Evolutionary conservation across 1,140 invertebrate genomes (phyloP), one percentile per base, ranked within the genome.

Genomic region (Drosophila tsacasi): DNA sequence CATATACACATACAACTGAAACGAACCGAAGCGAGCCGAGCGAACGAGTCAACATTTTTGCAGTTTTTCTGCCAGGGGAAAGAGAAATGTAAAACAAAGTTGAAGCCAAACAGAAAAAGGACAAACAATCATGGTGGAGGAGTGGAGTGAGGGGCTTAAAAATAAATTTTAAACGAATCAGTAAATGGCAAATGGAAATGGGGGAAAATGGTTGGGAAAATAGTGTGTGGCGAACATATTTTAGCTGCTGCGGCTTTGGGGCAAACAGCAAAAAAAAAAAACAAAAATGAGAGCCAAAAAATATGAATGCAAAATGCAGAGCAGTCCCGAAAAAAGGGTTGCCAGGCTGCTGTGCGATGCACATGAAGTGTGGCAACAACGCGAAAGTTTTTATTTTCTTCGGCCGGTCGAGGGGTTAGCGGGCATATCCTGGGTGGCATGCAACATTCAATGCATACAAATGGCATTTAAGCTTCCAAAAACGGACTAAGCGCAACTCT

Each of bases 391-490:
- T 61, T 68, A 69, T 63, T 59, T 76, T 52, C 54, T 67, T 73
- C 17, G 42, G n/a, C 7, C 12, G 12, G 17, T 13, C 3, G 6
- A 17, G 25, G 7, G 40, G 37, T 35, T n/a, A n/a, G 57, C 35
- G 12, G 21, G 30, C 30, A 47, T 59, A 60, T 68, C 39, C 67
- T 78, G 76, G 54, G 76, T 71, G 60, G 78, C 81, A 89, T 90
- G 86, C 82, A 91, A 83, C 86, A 91, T 87, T 87, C 87, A 91
- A 91, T 91, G 87, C 87, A 91, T 91, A 91, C 89, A 91, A 91
- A 91, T 91, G 84, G 89, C 89, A 91, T 91, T 90, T 85, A 91
- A 89, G 84, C 81, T 83, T 82, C 83, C 79, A 55, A 64, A 72
- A 55, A 73, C 61, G 72, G 77, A 76, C 86, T 87, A 87, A 87